Conservation (phyloP, 1,140 invertebrate species). For the Globodera ellingtonae region DNA sequence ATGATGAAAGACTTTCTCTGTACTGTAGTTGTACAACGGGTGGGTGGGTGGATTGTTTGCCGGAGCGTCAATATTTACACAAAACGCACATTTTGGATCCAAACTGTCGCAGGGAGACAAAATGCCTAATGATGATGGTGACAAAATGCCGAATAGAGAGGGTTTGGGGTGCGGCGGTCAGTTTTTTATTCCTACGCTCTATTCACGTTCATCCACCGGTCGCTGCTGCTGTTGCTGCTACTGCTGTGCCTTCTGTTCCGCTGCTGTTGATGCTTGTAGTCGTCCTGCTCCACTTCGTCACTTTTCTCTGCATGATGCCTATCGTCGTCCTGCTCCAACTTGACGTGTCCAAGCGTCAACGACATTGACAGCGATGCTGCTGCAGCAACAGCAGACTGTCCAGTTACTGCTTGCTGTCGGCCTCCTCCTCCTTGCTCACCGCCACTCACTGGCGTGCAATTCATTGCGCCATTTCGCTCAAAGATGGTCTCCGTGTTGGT, state of each 20-base stretch:
- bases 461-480: not conserved
- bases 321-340: too few relatives aligned
- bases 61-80: not conserved
- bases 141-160: not conserved
- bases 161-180: too few relatives aligned
- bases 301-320: too few relatives aligned
- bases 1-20: not conserved
- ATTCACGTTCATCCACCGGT: too few relatives aligned
- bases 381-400: not conserved
- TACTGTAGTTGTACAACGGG: not conserved
- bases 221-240: not conserved
- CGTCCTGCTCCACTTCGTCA: too few relatives aligned
- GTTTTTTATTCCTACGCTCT: too few relatives aligned
- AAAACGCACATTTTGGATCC: not conserved
- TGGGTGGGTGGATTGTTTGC: not conserved
- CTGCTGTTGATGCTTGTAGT: too few relatives aligned
- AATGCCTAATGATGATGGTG: not conserved
- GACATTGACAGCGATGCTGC: not conserved
- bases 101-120: not conserved
- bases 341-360: not conserved
- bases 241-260: too few relatives aligned
- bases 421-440: not conserved
- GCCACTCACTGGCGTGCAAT: not conserved
- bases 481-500: slow-evolving; percentile 57
- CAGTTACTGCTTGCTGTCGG: not conserved